Percentiles rank a stretch among this genome's conserved stretches.
Conservation (phyloP, 2,113 vertebrate species). For the Ophthalmotilapia sp. region DNA sequence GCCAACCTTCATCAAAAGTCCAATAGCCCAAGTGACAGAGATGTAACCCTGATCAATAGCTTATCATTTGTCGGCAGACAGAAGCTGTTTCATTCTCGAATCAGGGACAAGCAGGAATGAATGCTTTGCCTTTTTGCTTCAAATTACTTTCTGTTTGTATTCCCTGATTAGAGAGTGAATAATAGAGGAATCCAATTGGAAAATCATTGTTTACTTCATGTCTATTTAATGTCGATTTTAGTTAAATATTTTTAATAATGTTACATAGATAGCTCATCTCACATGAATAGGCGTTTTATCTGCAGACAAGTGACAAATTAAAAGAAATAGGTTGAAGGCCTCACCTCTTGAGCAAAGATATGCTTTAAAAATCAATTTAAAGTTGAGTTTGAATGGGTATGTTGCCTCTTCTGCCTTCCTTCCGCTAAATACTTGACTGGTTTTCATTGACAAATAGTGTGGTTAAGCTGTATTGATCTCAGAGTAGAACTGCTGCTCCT, state of each 20-base stretch:
- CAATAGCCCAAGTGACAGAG: constrained; percentile 43
- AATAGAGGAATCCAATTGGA: background rate
- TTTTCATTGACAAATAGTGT: background rate
- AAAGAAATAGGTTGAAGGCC: background rate
- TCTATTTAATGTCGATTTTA: background rate
- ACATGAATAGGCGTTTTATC: background rate
- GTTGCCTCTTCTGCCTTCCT: background rate
- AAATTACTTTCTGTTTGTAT: background rate
- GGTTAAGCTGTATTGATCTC: background rate
- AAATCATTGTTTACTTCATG: background rate
- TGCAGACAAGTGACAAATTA: background rate
- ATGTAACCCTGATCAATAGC: constrained; percentile 50
- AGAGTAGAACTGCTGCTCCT: background rate
- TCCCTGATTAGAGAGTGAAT: background rate
- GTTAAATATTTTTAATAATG: background rate
- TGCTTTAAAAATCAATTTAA: background rate
- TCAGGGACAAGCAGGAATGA: background rate
- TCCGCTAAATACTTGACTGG: background rate
- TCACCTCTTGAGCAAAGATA: background rate
- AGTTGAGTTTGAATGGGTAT: background rate
- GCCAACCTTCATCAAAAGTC: constrained; percentile 29
- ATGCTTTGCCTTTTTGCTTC: background rate
- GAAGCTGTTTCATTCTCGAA: constrained; percentile 7
- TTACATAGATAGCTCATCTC: background rate
- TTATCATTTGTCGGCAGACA: constrained; percentile 48